These are phyloP conservation scores for Apostichopus japonicus DNA, from an alignment of 35 echinoderm and acorn worm genomes.

Conservation along the genomic window DNA sequence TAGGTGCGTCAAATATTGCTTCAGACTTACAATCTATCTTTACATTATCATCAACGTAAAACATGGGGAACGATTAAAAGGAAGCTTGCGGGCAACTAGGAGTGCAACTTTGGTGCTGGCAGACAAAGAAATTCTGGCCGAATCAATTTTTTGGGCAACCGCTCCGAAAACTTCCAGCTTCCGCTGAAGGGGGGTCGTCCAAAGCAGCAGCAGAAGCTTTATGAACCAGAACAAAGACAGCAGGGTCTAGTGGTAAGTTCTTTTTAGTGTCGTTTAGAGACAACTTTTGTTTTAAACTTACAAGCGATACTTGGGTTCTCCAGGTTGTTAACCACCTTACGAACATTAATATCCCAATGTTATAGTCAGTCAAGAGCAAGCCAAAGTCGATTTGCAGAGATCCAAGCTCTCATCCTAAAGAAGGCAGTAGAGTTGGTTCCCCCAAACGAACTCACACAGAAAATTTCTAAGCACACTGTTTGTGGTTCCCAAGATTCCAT, in stretches of 20 bases:
- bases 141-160: conserved; percentile 29
- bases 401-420: conserved; percentile 31
- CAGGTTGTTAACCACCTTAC: conserved; percentile 43
- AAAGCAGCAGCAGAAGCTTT: conserved; percentile 10
- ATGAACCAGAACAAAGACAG: conserved; percentile 19
- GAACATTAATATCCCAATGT: background rate
- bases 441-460: background rate
- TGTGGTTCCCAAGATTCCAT: conserved; percentile 46
- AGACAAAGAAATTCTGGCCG: background rate
- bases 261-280: background rate
- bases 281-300: conserved; percentile 17
- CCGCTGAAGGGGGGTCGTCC: background rate
- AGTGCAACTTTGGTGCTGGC: conserved; percentile 5
- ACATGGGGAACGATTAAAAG: background rate
- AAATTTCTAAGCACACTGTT: conserved; percentile 31
- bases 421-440: conserved; percentile 38
- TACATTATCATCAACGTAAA: background rate
- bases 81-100: background rate
- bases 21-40: background rate
- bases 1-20: conserved; percentile 19
- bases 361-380: background rate
- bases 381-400: background rate
- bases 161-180: background rate
- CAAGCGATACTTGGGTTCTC: conserved; percentile 11
- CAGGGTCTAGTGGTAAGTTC: background rate